Evolutionary conservation across 2,888 invertebrate genomes (phyloP), one percentile per base, ranked within the genome.

Genomic region (Diarsia rubi): DNA sequence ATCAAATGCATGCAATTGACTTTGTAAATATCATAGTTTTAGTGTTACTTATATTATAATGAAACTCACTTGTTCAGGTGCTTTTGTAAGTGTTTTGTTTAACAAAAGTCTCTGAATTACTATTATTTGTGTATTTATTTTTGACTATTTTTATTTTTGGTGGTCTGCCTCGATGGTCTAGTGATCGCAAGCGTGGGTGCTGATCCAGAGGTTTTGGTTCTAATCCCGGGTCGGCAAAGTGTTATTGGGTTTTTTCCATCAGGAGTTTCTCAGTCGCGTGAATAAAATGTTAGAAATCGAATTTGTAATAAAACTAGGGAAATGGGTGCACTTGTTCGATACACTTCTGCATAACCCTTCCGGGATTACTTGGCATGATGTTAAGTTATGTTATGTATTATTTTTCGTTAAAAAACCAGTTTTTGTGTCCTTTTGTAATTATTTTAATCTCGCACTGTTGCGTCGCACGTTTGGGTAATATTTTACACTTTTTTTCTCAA

Each of bases 11-110:
- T 69, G 57, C 49, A 75, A 63, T 75, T 24, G 69, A 65, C 8
- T 49, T 19, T 88, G 88, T 87, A 86, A 80, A 86, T 86, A 88
- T 47, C 21, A 60, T 45, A 73, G 64, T 37, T 49, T 49, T 65
- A 83, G 52, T 76, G 14, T 66, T 65, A 68, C 37, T 54, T 69
- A 60, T 68, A 47, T 45, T 47, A 42, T 59, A 47, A 59, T 3
- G 49, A 75, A 84, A 31, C 37, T 66, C 27, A 79, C 80, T 82
- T 86, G 67, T 86, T 84, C 82, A 65, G 74, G 52, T 73, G 65
- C 74, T 86, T 82, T 88, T 84, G 87, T 86, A 14, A 66, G 47
- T 73, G 37, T 79, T 67, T 31, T 64, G 31, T 77, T 69, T 54
- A 44, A 68, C 82, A 81, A 80, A 68, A 87, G 84, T 81, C 57